These are phyloP conservation scores for Cyanoramphus novaezelandiae DNA, from an alignment of 2,113 vertebrate species.

Conservation along the genomic window DNA sequence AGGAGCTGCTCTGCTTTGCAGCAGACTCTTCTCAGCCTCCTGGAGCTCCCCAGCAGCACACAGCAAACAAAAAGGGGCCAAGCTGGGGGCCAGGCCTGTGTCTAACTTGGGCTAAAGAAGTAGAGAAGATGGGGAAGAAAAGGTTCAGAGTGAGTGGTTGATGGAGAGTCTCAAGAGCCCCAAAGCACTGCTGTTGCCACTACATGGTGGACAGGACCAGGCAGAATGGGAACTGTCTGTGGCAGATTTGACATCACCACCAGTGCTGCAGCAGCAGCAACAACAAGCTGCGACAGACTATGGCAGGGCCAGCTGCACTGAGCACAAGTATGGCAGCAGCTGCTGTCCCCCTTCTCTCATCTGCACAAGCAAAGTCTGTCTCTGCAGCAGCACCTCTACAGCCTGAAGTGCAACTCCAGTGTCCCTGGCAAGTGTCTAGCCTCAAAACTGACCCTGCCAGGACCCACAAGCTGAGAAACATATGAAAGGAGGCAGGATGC, in stretches of 20 bases:
- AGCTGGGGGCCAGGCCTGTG: too few relatives aligned
- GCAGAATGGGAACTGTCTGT: too few relatives aligned
- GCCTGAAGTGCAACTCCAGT: background rate
- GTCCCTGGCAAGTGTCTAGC: background rate
- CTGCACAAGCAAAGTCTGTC: background rate
- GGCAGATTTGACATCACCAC: background rate
- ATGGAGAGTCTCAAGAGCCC: background rate
- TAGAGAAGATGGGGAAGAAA: background rate
- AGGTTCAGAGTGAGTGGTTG: accelerated
- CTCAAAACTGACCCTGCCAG: background rate
- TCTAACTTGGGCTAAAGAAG: background rate
- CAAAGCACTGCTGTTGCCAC: background rate
- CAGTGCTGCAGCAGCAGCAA: background rate
- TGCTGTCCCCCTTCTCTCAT: background rate
- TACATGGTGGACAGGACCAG: background rate
- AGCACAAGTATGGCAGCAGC: background rate
- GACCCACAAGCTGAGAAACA: background rate
- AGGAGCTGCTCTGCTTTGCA: background rate
- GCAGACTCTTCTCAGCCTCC: background rate
- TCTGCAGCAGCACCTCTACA: background rate
- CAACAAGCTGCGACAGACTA: background rate
- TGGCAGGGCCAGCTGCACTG: background rate
- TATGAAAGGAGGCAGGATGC: background rate
- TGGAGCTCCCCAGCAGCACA: background rate
- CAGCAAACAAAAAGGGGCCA: background rate